Conservation (phyloP, 2,888 invertebrate genomes). For the Embidobia sp. region DNA sequence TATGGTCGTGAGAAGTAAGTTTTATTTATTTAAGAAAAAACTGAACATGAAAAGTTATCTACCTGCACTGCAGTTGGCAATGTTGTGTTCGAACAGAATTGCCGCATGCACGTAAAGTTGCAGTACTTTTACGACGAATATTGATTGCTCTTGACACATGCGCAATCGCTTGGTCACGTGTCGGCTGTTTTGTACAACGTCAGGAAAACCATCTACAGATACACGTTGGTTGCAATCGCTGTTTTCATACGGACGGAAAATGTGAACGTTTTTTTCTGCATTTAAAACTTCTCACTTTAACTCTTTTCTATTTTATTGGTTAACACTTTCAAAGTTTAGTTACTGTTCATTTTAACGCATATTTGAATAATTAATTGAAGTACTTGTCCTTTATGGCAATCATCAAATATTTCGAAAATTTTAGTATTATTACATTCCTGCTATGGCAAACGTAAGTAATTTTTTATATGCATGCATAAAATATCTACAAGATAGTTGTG, state of each 20-base stretch:
- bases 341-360: no score
- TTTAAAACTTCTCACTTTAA: conserved; percentile 2
- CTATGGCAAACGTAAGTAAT: conserved; percentile 40
- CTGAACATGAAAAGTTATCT: conserved; percentile 15
- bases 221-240: conserved; percentile 42
- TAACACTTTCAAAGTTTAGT: no score
- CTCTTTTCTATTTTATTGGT: not conserved
- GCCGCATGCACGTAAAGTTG: conserved; percentile 47
- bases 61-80: conserved; percentile 57
- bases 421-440: not conserved
- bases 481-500: no score
- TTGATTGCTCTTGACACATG: conserved; percentile 57
- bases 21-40: no score
- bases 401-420: not conserved
- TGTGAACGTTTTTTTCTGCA: conserved; percentile 28
- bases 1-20: no score
- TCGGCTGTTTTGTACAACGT: conserved; percentile 45
- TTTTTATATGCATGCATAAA: no score
- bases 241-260: conserved; percentile 44
- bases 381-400: not conserved
- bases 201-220: conserved; percentile 32
- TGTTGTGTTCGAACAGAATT: conserved; percentile 30
- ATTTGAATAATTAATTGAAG: not conserved
- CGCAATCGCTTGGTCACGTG: conserved; percentile 54
- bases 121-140: conserved; percentile 49